Evolutionary conservation across 2,888 invertebrate genomes (phyloP).

Genomic region (Agrotis ipsilon): DNA sequence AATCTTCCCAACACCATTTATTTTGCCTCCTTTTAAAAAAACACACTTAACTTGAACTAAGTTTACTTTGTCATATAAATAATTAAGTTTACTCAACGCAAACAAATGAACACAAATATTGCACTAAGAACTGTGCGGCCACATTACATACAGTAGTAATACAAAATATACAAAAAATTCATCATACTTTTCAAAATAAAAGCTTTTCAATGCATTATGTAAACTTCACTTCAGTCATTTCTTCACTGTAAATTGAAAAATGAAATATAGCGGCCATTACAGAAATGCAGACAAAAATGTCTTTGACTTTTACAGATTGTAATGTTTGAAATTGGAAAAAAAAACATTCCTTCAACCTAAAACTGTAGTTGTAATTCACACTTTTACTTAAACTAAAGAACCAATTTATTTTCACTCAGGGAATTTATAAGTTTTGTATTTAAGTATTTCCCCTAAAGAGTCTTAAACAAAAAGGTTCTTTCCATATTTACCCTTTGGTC

Average conservation of each 20-base stretch:
- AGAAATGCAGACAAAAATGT: neutral
- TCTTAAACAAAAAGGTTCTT: constrained; percentile 36
- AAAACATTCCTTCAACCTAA: constrained; percentile 9
- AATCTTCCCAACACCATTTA: constrained; percentile 70
- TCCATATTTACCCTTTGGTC: constrained; percentile 38
- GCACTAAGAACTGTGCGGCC: constrained; percentile 37
- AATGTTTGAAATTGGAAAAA: constrained; percentile 10
- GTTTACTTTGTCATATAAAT: constrained; percentile 53
- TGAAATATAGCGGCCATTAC: constrained; percentile 5
- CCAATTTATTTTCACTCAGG: constrained; percentile 23
- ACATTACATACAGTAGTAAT: constrained; percentile 14
- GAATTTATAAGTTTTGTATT: neutral
- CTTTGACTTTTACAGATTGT: neutral
- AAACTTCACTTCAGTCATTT: constrained; percentile 24
- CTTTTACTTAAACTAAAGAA: constrained; percentile 46
- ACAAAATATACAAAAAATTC: constrained; percentile 57
- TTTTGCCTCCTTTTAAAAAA: constrained; percentile 59
- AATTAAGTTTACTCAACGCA: constrained; percentile 45
- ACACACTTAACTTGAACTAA: constrained; percentile 41
- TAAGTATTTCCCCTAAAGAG: constrained; percentile 9
- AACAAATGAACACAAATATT: constrained; percentile 55
- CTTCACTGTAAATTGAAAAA: constrained; percentile 30
- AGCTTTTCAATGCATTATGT: constrained; percentile 40
- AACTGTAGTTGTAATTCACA: constrained; percentile 8
- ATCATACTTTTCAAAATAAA: constrained; percentile 36